Percentiles rank a stretch among this genome's conserved stretches.
Evolutionary conservation across 2,888 invertebrate genomes (phyloP).

Genomic region (Chymomyza procnemis): DNA sequence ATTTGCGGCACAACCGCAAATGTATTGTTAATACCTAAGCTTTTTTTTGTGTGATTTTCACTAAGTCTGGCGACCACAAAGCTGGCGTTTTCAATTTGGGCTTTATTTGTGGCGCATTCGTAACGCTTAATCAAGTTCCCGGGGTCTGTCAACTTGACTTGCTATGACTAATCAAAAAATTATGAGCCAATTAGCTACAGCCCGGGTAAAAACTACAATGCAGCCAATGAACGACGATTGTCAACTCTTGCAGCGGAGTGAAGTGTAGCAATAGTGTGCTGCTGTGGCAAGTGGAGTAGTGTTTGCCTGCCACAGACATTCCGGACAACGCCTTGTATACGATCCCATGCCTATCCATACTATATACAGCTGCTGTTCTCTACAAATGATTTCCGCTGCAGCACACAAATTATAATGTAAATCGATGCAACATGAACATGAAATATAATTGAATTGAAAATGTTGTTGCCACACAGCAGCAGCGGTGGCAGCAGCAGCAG

Average conservation of each 20-base stretch:
- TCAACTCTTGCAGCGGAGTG: neutral
- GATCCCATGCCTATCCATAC: neutral
- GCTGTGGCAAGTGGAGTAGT: neutral
- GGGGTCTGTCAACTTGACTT: conserved; percentile 29
- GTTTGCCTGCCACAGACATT: neutral
- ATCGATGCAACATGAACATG: conserved; percentile 71
- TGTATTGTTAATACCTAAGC: neutral
- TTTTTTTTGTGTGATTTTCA: conserved; percentile 18
- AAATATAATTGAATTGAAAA: conserved; percentile 71
- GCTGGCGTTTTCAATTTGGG: conserved; percentile 13
- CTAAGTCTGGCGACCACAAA: neutral
- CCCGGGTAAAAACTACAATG: conserved; percentile 48
- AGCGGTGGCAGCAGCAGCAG: conserved; percentile 23
- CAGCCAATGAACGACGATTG: conserved; percentile 15
- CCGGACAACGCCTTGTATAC: neutral
- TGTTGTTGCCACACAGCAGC: conserved; percentile 62
- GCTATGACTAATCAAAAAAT: conserved; percentile 60
- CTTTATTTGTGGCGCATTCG: conserved; percentile 44
- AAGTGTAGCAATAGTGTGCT: neutral
- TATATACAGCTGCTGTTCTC: conserved; percentile 5
- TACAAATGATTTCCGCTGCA: conserved; percentile 69
- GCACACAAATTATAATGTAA: conserved; percentile 69
- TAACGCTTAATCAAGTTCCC: conserved; percentile 53
- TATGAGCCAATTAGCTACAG: conserved; percentile 65
- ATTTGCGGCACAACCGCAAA: no score